These are phyloP conservation scores for Drosophila pseudoobscura DNA, from an alignment of 1,140 invertebrate species.

Conservation along the genomic window DNA sequence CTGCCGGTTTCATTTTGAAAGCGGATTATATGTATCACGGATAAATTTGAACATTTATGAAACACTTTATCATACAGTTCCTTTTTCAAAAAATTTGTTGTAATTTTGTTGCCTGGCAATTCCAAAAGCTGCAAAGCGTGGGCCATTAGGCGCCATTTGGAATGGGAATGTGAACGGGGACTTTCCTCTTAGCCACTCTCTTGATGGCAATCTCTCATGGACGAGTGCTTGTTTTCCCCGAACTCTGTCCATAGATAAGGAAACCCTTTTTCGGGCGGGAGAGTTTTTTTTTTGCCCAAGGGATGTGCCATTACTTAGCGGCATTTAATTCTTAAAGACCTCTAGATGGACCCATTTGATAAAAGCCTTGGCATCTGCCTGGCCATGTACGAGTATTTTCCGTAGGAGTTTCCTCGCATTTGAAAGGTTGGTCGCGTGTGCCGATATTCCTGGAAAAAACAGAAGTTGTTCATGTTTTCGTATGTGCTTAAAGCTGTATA, in stretches of 20 bases:
- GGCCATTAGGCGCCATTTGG: slow-evolving; percentile 32
- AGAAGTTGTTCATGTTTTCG: slow-evolving; percentile 20
- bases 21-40: slow-evolving; percentile 27
- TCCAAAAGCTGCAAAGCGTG: neutral
- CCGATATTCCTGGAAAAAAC: slow-evolving; percentile 10
- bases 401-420: slow-evolving; percentile 26
- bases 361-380: slow-evolving; percentile 3
- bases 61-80: slow-evolving; percentile 27
- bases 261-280: slow-evolving; percentile 24
- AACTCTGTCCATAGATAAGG: slow-evolving; percentile 24
- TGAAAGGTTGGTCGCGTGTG: slow-evolving; percentile 1
- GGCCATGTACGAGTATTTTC: neutral
- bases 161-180: slow-evolving; percentile 10
- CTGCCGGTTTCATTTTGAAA: slow-evolving; percentile 3
- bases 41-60: slow-evolving; percentile 25
- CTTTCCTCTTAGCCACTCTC: slow-evolving; percentile 13
- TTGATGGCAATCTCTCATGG: slow-evolving; percentile 36
- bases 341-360: slow-evolving; percentile 29
- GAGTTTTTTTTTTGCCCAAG: slow-evolving; percentile 31
- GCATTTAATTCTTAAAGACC: slow-evolving; percentile 25
- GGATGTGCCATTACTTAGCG: slow-evolving; percentile 22
- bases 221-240: slow-evolving; percentile 18
- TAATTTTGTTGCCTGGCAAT: slow-evolving; percentile 20
- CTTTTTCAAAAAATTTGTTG: slow-evolving; percentile 2
- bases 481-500: slow-evolving; percentile 32